Percentiles rank a stretch among this genome's conserved stretches.
Conservation (phyloP, 2,113 vertebrate genomes). For the Coreoperca whiteheadi region DNA sequence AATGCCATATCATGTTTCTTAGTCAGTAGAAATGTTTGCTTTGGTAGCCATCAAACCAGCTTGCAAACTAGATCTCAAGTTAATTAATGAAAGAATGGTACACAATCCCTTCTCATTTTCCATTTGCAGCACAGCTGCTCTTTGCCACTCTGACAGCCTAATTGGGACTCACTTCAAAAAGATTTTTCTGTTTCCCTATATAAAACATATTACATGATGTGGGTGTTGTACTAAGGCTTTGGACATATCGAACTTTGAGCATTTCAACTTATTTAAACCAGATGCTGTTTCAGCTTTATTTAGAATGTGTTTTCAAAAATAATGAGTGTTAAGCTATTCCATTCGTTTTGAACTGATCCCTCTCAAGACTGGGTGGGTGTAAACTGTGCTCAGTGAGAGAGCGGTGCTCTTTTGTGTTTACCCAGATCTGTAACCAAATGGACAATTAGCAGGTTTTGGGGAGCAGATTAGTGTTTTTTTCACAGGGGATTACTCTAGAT, state of each 20-base stretch:
- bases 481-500: slow-evolving; percentile 54
- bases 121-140: slow-evolving; percentile 61
- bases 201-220: neutral
- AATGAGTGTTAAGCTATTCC: slow-evolving; percentile 33
- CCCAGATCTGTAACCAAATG: slow-evolving; percentile 71
- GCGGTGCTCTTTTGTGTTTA: slow-evolving; percentile 58
- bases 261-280: slow-evolving; percentile 9
- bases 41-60: slow-evolving; percentile 40
- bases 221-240: neutral
- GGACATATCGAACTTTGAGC: slow-evolving; percentile 14
- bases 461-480: slow-evolving; percentile 65
- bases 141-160: slow-evolving; percentile 58
- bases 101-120: slow-evolving; percentile 53
- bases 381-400: slow-evolving; percentile 41
- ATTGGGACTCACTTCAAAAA: slow-evolving; percentile 57
- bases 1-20: neutral
- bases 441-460: slow-evolving; percentile 73
- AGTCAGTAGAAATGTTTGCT: neutral
- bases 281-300: slow-evolving; percentile 34
- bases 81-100: slow-evolving; percentile 60
- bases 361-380: slow-evolving; percentile 53
- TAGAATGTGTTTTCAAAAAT: slow-evolving; percentile 32
- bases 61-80: slow-evolving; percentile 34
- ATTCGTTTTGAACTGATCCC: slow-evolving; percentile 41
- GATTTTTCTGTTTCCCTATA: neutral